phyloP scores from a whole-genome alignment of 2,888 invertebrate species.

The Rugalucina vietnamica region DNA sequence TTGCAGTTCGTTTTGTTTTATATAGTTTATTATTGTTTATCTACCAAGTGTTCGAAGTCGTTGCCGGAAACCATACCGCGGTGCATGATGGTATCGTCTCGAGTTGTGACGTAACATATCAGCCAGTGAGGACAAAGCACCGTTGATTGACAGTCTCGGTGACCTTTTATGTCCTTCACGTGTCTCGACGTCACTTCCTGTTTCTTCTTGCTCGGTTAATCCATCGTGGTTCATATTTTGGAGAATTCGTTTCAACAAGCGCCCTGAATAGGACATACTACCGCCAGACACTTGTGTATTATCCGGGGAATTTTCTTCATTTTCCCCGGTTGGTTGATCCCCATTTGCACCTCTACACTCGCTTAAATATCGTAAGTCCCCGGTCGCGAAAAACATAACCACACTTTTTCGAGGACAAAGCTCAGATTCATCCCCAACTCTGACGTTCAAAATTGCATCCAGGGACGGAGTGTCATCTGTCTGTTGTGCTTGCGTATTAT shows the following conservation, averaged over 20 bases:
- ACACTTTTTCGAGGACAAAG: slow-evolving; percentile 43
- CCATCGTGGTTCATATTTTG: slow-evolving; percentile 42
- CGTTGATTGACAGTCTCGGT: slow-evolving; percentile 50
- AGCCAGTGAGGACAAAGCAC: slow-evolving; percentile 47
- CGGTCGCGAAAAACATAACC: slow-evolving; percentile 38
- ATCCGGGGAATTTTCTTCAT: neutral
- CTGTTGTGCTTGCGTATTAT: neutral
- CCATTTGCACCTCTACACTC: slow-evolving; percentile 12
- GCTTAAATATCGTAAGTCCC: slow-evolving; percentile 22
- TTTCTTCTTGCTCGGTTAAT: slow-evolving; percentile 15
- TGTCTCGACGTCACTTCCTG: slow-evolving; percentile 8
- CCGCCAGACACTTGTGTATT: neutral
- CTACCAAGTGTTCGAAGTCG: neutral
- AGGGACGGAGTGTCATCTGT: neutral
- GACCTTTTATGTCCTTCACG: slow-evolving; percentile 12
- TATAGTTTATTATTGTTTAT: no score
- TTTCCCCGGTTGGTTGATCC: no score
- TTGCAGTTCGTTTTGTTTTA: no score
- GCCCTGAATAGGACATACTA: slow-evolving; percentile 24
- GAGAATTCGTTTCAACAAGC: slow-evolving; percentile 38
- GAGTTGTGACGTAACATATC: slow-evolving; percentile 47
- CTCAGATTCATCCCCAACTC: slow-evolving; percentile 24
- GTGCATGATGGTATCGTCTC: slow-evolving; percentile 1
- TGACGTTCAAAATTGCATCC: slow-evolving; percentile 42
- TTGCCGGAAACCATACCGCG: neutral